phyloP scores from a whole-genome alignment of 2,113 vertebrate species.

The Pluvianellus socialis region DNA sequence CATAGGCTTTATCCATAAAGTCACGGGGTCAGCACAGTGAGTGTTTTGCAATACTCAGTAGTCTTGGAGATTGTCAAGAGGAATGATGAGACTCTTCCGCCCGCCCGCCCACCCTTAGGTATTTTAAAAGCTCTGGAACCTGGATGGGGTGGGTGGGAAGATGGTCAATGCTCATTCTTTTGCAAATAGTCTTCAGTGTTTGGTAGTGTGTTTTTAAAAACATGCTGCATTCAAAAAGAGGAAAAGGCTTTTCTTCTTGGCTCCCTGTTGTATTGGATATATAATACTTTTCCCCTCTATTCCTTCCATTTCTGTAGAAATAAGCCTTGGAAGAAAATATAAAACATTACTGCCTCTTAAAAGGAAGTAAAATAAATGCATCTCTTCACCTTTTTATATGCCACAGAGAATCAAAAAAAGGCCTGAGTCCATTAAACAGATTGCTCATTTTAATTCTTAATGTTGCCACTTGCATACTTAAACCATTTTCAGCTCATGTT shows the following conservation, averaged over 20 bases:
- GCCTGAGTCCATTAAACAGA: background rate
- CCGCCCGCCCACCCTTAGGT: background rate
- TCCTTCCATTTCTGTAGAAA: background rate
- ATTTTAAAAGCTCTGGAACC: background rate
- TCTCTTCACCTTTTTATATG: constrained; percentile 23
- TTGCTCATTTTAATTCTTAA: constrained; percentile 43
- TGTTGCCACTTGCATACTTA: constrained; percentile 13
- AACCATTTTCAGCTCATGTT: background rate
- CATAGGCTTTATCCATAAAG: background rate
- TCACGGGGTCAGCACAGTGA: background rate
- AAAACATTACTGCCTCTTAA: background rate
- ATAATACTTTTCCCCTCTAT: background rate
- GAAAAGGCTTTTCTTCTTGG: background rate
- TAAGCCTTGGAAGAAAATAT: background rate
- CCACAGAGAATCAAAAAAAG: background rate
- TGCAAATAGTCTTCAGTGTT: background rate
- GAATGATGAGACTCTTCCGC: background rate
- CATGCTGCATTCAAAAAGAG: background rate
- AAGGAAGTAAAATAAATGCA: constrained; percentile 13
- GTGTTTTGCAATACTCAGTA: background rate
- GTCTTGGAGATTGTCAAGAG: background rate
- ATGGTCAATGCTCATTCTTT: background rate
- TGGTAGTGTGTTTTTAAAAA: background rate
- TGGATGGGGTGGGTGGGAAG: background rate
- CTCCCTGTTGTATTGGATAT: background rate